Conservation (phyloP, 2,888 invertebrate genomes). For the Lymantria dispar region DNA sequence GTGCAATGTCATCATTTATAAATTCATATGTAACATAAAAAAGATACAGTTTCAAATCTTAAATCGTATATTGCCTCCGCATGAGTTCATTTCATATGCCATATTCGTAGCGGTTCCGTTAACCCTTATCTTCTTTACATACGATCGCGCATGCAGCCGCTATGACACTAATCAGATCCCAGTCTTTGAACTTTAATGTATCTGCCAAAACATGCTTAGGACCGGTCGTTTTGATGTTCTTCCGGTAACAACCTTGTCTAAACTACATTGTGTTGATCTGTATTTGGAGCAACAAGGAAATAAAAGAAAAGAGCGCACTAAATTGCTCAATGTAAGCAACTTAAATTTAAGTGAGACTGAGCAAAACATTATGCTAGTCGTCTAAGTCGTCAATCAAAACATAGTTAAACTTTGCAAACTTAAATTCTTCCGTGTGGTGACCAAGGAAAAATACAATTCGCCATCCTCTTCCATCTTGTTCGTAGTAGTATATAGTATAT, state of each 20-base stretch:
- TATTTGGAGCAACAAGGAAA: conserved; percentile 23
- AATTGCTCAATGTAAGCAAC: conserved; percentile 11
- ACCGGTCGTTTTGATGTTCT: conserved; percentile 20
- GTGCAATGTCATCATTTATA: too few species aligned
- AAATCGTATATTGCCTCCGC: too few species aligned
- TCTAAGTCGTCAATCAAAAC: conserved; percentile 1
- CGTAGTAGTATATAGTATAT: too few species aligned
- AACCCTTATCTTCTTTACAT: conserved; percentile 64
- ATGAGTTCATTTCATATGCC: conserved; percentile 49
- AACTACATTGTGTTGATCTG: conserved; percentile 18
- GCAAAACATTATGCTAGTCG: conserved; percentile 9
- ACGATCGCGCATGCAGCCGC: conserved; percentile 52
- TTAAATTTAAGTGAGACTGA: conserved; percentile 2
- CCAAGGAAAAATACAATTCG: too few species aligned
- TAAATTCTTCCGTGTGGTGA: too few species aligned
- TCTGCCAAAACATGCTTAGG: conserved; percentile 17
- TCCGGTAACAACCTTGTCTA: conserved; percentile 21
- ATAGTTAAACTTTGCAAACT: too few species aligned
- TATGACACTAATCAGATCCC: conserved; percentile 51
- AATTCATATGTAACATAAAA: too few species aligned
- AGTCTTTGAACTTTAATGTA: conserved; percentile 27
- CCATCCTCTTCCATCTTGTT: too few species aligned
- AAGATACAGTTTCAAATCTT: too few species aligned
- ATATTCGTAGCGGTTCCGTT: conserved; percentile 52
- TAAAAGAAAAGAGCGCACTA: conserved; percentile 10